Evolutionary conservation across 2,797 vertebrate species (phyloP), one percentile per base, ranked within the genome.

Genomic region (Sebastes ruberrimus): DNA sequence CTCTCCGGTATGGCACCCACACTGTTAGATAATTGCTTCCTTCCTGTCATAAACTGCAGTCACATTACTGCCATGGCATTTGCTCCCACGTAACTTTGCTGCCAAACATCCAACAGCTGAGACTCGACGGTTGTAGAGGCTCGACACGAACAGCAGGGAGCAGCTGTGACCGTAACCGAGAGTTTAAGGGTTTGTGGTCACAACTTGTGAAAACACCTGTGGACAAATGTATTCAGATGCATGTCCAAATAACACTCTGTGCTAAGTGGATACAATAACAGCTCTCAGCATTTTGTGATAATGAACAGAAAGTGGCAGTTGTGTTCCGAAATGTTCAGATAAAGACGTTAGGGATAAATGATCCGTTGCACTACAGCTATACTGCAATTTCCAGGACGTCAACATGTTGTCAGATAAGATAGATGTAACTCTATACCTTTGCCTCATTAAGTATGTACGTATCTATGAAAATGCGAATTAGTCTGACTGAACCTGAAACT

Each of bases 11-110:
- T 4, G 27, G 52, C 66, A 63, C 69, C 73, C 52, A 68, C 72
- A 14, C 67, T 46, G 72, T 71, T 63, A 46, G 42, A 46, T 46
- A 63, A 86, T 80, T 62, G 73, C 86, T 64, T 85, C 78, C 74
- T 87, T 84, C 85, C 88, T 74, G 71, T 78, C 68, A 55, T 33
- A 70, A 27, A 35, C 55, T 32, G 64, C 69, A n/a, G 71, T 77
- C 68, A 25, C 53, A 52, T 77, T 70, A 55, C 82, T 70, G 61
- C 57, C 63, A 27, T 66, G 59, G 27, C 64, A 56, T 86, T 86
- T 77, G 53, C 49, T 80, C 55, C 57, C n/a, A 14, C 63, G 55
- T 68, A 70, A 74, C 57, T 83, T 74, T 69, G 62, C 71, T 75
- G 76, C 71, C 74, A 71, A 73, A 78, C 65, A 61, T 68, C 49